These are phyloP conservation scores for Uropetala carovei DNA, from an alignment of 2,888 invertebrate species.

Conservation along the genomic window DNA sequence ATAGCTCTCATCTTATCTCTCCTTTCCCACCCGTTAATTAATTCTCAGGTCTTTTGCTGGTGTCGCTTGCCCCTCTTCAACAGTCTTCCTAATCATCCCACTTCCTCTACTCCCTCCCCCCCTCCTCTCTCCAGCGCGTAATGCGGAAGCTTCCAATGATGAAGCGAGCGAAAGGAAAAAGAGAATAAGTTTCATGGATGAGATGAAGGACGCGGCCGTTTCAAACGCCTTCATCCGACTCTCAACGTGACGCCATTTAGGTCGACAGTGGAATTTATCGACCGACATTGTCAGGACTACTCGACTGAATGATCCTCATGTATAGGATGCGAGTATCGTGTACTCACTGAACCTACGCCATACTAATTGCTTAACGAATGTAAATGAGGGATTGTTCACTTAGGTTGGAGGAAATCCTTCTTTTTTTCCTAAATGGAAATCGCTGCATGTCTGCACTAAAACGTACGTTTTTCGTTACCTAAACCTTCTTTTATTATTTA, in stretches of 20 bases:
- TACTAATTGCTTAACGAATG: no score
- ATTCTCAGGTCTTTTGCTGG: background rate
- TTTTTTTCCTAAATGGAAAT: no score
- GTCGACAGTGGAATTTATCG: background rate
- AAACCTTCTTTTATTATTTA: no score
- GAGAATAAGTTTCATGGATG: background rate
- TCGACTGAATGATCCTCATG: background rate
- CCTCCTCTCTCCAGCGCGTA: background rate
- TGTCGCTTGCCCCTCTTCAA: background rate
- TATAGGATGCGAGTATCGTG: background rate
- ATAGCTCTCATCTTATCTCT: background rate
- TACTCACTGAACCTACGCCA: no score
- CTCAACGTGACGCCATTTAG: background rate
- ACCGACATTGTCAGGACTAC: background rate
- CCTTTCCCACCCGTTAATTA: background rate
- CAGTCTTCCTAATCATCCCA: background rate
- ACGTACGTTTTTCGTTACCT: no score
- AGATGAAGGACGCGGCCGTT: background rate
- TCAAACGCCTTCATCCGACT: background rate
- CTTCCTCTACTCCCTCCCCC: background rate
- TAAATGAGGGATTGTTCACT: no score
- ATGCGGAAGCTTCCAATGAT: conserved; percentile 25
- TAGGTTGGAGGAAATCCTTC: no score
- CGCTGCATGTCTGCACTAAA: no score
- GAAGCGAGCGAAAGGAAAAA: background rate